Conservation (phyloP, 2,113 vertebrate species). For the Chloropsis cyanopogon region DNA sequence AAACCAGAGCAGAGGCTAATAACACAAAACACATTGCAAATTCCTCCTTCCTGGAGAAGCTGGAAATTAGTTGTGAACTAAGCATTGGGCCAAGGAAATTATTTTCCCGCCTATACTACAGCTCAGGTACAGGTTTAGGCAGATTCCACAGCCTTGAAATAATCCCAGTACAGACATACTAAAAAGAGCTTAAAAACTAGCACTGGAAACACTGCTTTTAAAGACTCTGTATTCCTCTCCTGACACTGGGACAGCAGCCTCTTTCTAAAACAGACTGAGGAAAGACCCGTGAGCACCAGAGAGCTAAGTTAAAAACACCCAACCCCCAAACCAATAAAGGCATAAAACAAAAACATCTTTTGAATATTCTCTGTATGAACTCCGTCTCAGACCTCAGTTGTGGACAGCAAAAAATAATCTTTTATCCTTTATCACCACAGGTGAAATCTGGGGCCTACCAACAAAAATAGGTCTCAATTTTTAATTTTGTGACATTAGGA, state of each 20-base stretch:
- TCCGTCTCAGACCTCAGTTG: neutral
- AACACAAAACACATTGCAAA: neutral
- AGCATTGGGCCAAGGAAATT: neutral
- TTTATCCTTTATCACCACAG: neutral
- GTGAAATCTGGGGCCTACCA: neutral
- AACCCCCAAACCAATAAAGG: neutral
- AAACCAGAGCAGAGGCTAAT: neutral
- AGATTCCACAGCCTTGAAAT: neutral
- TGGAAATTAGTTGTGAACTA: neutral
- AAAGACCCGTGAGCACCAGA: neutral
- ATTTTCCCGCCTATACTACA: neutral
- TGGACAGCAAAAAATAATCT: neutral
- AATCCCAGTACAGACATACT: neutral
- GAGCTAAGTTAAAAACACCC: neutral
- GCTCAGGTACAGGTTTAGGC: neutral
- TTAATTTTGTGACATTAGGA: neutral
- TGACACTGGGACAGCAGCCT: neutral
- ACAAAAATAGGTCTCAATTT: neutral
- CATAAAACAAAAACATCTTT: neutral
- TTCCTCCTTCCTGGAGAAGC: neutral
- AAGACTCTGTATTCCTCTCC: neutral
- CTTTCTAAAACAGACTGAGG: neutral
- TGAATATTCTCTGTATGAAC: neutral
- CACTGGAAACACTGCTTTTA: neutral
- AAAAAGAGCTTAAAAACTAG: neutral